Conservation (phyloP, 2,113 vertebrate genomes). For the Sapayoa aenigma region DNA sequence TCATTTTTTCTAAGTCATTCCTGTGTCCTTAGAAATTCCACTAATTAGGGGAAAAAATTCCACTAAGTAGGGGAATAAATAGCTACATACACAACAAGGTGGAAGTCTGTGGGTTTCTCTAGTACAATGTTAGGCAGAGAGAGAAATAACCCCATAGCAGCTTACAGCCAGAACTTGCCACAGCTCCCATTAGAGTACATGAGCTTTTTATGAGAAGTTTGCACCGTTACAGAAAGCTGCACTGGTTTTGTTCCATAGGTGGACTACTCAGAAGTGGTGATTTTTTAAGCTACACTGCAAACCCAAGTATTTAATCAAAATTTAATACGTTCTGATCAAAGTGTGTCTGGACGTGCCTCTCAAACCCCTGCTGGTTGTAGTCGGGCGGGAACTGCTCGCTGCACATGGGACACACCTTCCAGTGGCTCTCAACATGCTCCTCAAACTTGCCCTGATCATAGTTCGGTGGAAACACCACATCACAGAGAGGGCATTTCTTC, state of each 20-base stretch:
- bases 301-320: conserved; percentile 78
- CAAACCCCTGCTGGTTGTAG: conserved; percentile 92
- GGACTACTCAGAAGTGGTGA: not conserved
- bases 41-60: conserved; percentile 57
- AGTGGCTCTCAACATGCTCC: conserved; percentile 97
- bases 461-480: conserved; percentile 96
- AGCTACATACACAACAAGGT: conserved; percentile 46
- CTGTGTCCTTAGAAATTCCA: conserved; percentile 32
- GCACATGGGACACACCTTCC: conserved; percentile 99
- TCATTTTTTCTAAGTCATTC: not conserved
- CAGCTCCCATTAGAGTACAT: conserved; percentile 20
- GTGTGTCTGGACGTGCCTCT: conserved; percentile 94
- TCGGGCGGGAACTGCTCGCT: conserved; percentile 95
- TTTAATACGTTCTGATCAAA: conserved; percentile 88
- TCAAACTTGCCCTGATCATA: conserved; percentile 97
- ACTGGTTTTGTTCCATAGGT: not conserved
- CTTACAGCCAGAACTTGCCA: not conserved
- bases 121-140: conserved; percentile 44
- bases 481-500: conserved; percentile 94
- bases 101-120: not conserved
- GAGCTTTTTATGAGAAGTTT: conserved; percentile 39
- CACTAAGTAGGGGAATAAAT: conserved; percentile 59
- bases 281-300: conserved; percentile 34
- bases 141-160: conserved; percentile 46
- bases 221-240: not conserved